phyloP scores from a whole-genome alignment of 2,888 invertebrate species.

The Meta bourneti region DNA sequence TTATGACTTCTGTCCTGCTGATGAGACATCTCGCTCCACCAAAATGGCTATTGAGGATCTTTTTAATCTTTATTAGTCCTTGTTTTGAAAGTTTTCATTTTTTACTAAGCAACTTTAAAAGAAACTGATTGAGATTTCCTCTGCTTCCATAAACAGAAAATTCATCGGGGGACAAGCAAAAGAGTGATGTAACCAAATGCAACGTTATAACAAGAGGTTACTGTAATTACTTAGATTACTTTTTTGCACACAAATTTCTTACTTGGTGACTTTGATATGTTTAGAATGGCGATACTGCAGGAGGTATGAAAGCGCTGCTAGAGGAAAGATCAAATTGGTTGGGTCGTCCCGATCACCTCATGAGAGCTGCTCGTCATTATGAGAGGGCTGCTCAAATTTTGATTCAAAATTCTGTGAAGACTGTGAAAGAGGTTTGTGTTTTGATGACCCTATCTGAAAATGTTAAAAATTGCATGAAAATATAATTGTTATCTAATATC shows the following conservation, averaged over 20 bases:
- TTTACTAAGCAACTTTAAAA: background rate
- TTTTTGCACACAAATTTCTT: background rate
- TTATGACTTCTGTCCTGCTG: too few species aligned
- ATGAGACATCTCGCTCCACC: too few species aligned
- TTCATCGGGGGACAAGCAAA: too few species aligned
- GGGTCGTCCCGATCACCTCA: slow-evolving; percentile 80
- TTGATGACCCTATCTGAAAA: background rate
- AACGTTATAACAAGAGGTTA: too few species aligned
- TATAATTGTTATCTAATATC: background rate
- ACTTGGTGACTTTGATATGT: background rate
- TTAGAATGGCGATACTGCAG: slow-evolving; percentile 45
- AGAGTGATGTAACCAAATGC: too few species aligned
- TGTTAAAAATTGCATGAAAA: background rate
- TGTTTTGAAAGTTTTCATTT: background rate
- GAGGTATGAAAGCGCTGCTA: slow-evolving; percentile 80
- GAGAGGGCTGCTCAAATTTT: slow-evolving; percentile 83
- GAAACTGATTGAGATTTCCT: background rate
- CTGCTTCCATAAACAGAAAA: too few species aligned
- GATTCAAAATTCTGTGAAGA: slow-evolving; percentile 81
- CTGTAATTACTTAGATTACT: background rate
- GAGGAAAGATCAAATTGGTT: slow-evolving; percentile 80
- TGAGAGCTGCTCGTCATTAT: slow-evolving; percentile 83
- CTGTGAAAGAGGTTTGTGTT: slow-evolving; percentile 80
- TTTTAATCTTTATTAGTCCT: background rate
- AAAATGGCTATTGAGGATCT: too few species aligned